Evolutionary conservation across 2,888 invertebrate species (phyloP), one percentile per base, ranked within the genome.

Genomic region (Mythimna pallens): DNA sequence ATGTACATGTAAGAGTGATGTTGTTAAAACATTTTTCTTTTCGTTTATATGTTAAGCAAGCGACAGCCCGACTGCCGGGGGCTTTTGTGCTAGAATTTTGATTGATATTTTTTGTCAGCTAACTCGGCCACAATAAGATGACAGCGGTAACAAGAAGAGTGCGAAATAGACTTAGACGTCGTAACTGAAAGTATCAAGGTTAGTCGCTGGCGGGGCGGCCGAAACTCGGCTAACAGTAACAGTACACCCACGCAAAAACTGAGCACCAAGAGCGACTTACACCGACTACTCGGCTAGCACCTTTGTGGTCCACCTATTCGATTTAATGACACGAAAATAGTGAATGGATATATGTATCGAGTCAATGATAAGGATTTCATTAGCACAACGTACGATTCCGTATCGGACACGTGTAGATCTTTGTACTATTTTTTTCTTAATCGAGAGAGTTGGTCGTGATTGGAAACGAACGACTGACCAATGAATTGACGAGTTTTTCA

Each of bases 131-230:
- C 95, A 96, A 96, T 95, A 94, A 95, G 94, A 94, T 94, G 95
- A 95, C 94, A 94, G 93, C 91, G 92, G 92, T 95, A 95, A 95
- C 94, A 94, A 95, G 95, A 96, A 93, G 89, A 95, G 94, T 95
- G 95, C 95, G 92, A 95, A 96, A 96, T 95, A 91, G 94, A 93
- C 86, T 89, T 88, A 87, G 87, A 82, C 92, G 90, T 93, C 92
- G 95, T 94, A 95, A 95, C 95, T 94, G 95, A 95, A 95, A 95
- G 95, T 95, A 96, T 95, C 95, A 96, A 95, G 95, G 96, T 95
- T 95, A 96, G 94, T 87, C 89, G 92, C 88, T 91, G 93, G 92
- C 93, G 92, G 91, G 92, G 90, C 92, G 89, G 86, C 89, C 92
- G 93, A 94, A 95, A 94, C 93, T 94, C 94, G 94, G 95, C 93